Conservation (phyloP, 2,888 invertebrate genomes). For the Temnothorax unifasciatus region DNA sequence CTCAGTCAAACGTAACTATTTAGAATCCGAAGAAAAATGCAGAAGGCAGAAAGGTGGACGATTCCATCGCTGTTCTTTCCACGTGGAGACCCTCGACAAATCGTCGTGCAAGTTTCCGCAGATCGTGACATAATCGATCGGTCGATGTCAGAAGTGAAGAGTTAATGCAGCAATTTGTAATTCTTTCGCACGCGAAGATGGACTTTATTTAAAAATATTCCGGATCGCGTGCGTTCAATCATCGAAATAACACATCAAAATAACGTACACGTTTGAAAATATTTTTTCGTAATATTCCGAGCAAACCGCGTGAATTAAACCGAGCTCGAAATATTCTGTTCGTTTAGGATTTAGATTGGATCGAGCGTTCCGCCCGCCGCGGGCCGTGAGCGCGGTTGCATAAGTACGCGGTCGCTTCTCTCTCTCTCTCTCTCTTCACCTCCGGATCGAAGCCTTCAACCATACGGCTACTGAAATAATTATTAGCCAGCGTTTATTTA, state of each 20-base stretch:
- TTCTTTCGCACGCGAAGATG: background rate
- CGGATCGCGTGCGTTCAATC: background rate
- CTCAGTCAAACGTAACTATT: background rate
- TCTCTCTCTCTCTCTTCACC: conserved; percentile 34
- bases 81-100: background rate
- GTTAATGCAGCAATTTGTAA: conserved; percentile 26
- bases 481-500: conserved; percentile 67
- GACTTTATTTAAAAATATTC: background rate
- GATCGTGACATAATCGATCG: conserved; percentile 38
- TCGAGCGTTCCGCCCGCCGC: background rate
- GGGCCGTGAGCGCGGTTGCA: conserved; percentile 12
- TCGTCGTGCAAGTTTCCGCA: conserved; percentile 3
- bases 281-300: background rate
- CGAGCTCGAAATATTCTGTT: background rate
- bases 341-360: background rate
- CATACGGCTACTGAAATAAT: conserved; percentile 69
- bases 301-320: conserved; percentile 1
- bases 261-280: background rate
- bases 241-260: background rate
- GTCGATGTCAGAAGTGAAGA: background rate
- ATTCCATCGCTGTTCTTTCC: background rate
- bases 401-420: conserved; percentile 59
- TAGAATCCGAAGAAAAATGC: background rate
- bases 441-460: conserved; percentile 68
- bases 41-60: background rate